Percentiles rank a stretch among this genome's conserved stretches.
These are phyloP conservation scores for Hypselothyrea guttata DNA, from an alignment of 2,888 invertebrate genomes.

Conservation along the genomic window DNA sequence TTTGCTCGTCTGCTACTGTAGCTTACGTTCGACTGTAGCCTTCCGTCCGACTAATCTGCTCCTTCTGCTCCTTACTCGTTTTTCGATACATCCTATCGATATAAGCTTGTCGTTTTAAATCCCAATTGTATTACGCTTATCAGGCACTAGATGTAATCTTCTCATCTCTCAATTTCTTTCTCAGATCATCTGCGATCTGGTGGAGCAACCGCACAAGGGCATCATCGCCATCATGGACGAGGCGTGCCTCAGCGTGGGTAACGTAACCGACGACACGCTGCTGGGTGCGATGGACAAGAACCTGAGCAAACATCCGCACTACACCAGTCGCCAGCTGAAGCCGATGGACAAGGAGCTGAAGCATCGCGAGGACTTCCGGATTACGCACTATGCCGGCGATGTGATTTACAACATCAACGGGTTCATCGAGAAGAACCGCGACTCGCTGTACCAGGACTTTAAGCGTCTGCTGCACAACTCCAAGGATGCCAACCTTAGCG, in stretches of 20 bases:
- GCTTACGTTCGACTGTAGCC: no score
- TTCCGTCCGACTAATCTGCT: no score
- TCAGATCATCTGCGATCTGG: constrained; percentile 93
- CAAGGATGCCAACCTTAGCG: constrained; percentile 88
- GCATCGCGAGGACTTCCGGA: constrained; percentile 90
- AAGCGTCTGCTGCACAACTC: constrained; percentile 95
- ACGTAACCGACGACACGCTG: constrained; percentile 92
- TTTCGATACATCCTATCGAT: no score
- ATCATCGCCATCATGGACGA: constrained; percentile 97
- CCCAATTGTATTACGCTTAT: no score
- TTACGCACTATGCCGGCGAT: constrained; percentile 98
- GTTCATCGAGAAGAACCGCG: constrained; percentile 98
- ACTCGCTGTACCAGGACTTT: constrained; percentile 97
- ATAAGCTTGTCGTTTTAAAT: no score
- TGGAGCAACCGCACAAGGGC: constrained; percentile 96
- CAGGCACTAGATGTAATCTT: neutral
- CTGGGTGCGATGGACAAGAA: constrained; percentile 97
- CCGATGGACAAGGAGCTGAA: constrained; percentile 91
- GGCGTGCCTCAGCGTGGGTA: constrained; percentile 97
- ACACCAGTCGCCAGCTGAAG: constrained; percentile 92
- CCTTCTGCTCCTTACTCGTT: no score
- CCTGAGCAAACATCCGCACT: constrained; percentile 92
- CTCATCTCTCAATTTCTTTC: neutral
- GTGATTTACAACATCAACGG: constrained; percentile 95
- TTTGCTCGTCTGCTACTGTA: no score